These are phyloP conservation scores for Poecile montanus DNA, from an alignment of 2,797 vertebrate species.

Conservation along the genomic window DNA sequence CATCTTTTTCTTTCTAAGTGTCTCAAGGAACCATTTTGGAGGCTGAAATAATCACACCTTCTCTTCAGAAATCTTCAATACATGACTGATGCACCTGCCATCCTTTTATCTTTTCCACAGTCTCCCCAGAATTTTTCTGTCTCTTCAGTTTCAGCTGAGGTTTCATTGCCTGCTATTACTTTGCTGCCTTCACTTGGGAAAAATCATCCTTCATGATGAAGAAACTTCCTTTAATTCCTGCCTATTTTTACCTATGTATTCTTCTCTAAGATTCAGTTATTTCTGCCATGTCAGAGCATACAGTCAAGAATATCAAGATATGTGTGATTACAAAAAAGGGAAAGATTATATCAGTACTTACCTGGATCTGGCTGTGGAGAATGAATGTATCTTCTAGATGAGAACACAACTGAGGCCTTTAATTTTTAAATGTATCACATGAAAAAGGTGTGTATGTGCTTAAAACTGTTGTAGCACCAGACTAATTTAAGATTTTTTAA, in stretches of 20 bases:
- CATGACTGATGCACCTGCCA: neutral
- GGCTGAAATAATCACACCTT: neutral
- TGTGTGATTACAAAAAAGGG: neutral
- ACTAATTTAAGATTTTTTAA: neutral
- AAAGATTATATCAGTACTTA: neutral
- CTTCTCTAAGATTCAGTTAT: neutral
- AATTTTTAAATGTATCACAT: neutral
- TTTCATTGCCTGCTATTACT: neutral
- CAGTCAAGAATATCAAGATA: neutral
- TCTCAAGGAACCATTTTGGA: neutral
- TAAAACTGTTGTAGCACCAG: neutral
- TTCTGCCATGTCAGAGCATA: neutral
- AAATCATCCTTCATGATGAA: neutral
- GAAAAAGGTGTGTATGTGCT: neutral
- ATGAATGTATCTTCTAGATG: neutral
- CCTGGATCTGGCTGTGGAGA: neutral
- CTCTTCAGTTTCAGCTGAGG: neutral
- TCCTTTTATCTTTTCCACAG: neutral
- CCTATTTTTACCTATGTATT: neutral
- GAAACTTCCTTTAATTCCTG: neutral
- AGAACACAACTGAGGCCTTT: neutral
- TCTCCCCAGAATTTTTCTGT: neutral
- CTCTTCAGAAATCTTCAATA: neutral
- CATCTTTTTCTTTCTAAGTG: neutral
- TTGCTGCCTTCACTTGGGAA: neutral